Evolutionary conservation across 2,113 vertebrate species (phyloP).

Genomic region (Salvelinus fontinalis): DNA sequence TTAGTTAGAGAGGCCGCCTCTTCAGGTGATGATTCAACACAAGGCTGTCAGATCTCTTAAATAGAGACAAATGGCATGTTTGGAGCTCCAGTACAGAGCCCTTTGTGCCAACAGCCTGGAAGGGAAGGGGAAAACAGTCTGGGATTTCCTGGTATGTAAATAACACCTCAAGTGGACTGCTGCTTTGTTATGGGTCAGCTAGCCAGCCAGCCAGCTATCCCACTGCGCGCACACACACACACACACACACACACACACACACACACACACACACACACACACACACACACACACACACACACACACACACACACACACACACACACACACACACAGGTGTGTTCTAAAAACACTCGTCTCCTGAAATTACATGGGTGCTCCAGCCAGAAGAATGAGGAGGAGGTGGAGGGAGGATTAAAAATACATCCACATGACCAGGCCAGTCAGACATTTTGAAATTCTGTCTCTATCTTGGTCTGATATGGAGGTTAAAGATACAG

Average conservation of each 20-base stretch:
- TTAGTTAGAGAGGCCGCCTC: background rate
- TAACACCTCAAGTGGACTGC: slow-evolving; percentile 34
- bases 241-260: background rate
- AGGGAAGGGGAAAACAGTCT: slow-evolving; percentile 24
- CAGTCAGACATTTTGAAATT: slow-evolving; percentile 75
- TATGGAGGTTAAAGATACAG: slow-evolving; percentile 90
- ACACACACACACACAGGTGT: slow-evolving; percentile 52
- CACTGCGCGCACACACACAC: background rate
- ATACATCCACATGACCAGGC: slow-evolving; percentile 54
- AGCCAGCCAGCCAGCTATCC: slow-evolving; percentile 12
- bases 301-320: slow-evolving; percentile 50
- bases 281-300: slow-evolving; percentile 34
- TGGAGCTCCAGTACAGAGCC: slow-evolving; percentile 51
- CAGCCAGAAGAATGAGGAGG: slow-evolving; percentile 35
- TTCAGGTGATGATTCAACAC: slow-evolving; percentile 28
- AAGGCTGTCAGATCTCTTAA: slow-evolving; percentile 38
- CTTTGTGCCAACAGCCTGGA: slow-evolving; percentile 36
- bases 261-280: too few species aligned
- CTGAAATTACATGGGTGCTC: slow-evolving; percentile 47
- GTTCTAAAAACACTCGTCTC: slow-evolving; percentile 38
- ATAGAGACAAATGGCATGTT: slow-evolving; percentile 44
- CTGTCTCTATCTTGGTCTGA: slow-evolving; percentile 67
- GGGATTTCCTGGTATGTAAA: slow-evolving; percentile 44
- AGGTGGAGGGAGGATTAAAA: slow-evolving; percentile 69
- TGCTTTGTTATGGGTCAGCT: background rate